These are phyloP conservation scores for Leptodactylus fuscus DNA, from an alignment of 2,113 vertebrate species.

Conservation along the genomic window DNA sequence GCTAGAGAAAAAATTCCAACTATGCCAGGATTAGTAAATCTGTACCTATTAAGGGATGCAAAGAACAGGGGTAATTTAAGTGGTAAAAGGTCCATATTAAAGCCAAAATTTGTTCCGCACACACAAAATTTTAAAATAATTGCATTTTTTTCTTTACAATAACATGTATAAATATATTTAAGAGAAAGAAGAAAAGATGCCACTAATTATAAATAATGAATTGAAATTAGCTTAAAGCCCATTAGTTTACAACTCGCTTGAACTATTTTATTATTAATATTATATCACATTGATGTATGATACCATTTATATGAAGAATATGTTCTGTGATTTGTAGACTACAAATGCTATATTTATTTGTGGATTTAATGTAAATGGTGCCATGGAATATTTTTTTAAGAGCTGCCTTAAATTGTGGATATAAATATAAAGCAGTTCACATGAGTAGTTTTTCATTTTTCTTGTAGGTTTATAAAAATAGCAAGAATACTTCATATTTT, in stretches of 20 bases:
- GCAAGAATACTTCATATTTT: neutral
- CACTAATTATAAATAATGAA: neutral
- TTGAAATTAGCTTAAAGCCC: neutral
- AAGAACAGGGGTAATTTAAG: no score
- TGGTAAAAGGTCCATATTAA: no score
- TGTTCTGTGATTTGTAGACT: neutral
- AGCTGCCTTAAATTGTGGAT: neutral
- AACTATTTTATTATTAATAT: neutral
- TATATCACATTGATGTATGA: neutral
- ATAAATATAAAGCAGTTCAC: neutral
- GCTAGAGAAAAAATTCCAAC: no score
- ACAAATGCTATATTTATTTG: neutral
- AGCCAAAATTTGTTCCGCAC: no score
- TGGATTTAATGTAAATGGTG: neutral
- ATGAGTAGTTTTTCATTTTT: slow-evolving; percentile 5
- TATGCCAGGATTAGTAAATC: no score
- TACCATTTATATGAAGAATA: slow-evolving; percentile 2
- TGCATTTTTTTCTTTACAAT: no score
- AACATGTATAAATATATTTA: no score
- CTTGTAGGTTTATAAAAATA: slow-evolving; percentile 14
- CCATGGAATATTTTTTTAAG: neutral
- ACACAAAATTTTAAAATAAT: no score
- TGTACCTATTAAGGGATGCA: no score
- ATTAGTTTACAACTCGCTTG: neutral
- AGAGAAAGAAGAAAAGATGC: no score